Evolutionary conservation across 2,113 vertebrate species (phyloP), one percentile per base, ranked within the genome.

Genomic region (Thunnus thynnus): DNA sequence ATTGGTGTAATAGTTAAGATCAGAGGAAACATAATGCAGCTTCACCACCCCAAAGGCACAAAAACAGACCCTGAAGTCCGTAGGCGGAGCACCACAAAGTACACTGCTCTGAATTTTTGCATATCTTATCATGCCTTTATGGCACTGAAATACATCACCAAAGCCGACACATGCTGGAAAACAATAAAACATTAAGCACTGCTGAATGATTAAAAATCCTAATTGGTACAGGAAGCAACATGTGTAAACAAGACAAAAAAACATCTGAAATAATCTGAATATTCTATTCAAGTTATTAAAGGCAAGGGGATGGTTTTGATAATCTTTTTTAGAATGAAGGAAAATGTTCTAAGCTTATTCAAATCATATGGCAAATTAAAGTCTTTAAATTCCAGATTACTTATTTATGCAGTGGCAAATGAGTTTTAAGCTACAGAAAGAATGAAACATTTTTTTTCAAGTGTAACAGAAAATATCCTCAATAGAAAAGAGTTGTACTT

Each of bases 201-300:
- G n/a, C 67, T 92, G 80, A 78, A 86, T 91, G 89, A 91, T 85
- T 84, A 5, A 3, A 68, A 77, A 91, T 69, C 58, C 64, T 76
- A 75, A 51, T 73, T 85, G 87, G 54, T 62, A 64, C 62, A 74
- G 13, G 54, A 83, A 4, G 5, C 56, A 72, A 68, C 65, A 56
- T 30, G 13, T 68, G n/a, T 22, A 76, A 76, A 84, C 58, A 72
- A 74, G 80, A 52, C 48, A 58, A 44, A 3, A 36, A 6, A 61
- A 25, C 44, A 20, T 30, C 50, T 22, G 5, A 50, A 46, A 66
- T 30, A 60, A 61, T 9, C 8, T 36, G n/a, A n/a, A 56, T 47
- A 52, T 64, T 79, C 18, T 20, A 56, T 66, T 54, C 20, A 11
- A 51, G 22, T 61, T 66, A 32, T 55, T 36, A 61, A 32, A 62